Percentiles rank a stretch among this genome's conserved stretches.
Conservation (phyloP, 2,113 vertebrate genomes). For the Pogonocichla stellata region DNA sequence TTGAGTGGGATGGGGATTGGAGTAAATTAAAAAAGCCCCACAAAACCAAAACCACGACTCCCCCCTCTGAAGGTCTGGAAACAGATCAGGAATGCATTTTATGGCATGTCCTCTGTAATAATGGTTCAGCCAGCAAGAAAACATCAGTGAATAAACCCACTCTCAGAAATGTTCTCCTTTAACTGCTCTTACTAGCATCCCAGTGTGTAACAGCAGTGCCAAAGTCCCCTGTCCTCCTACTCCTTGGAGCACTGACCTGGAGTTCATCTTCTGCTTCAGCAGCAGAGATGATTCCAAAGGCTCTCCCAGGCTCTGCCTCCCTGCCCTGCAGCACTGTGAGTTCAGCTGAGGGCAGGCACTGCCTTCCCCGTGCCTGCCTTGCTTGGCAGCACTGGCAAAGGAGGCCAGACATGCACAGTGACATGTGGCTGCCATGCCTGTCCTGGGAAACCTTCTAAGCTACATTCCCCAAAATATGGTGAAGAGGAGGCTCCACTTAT, state of each 20-base stretch:
- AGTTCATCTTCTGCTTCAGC: background rate
- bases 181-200: background rate
- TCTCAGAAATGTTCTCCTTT: background rate
- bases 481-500: background rate
- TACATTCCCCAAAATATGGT: background rate
- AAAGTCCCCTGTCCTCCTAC: background rate
- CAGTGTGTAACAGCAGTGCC: background rate
- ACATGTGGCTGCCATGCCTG: background rate
- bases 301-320: background rate
- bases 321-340: fast-evolving
- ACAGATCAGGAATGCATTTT: background rate
- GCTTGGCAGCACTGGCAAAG: background rate
- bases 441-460: background rate
- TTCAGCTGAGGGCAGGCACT: background rate
- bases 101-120: background rate
- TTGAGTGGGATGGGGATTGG: background rate
- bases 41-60: background rate
- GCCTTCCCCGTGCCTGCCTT: background rate
- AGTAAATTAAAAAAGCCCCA: background rate
- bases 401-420: background rate
- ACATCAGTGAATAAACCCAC: background rate
- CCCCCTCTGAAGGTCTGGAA: background rate
- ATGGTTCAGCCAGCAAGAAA: background rate
- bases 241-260: background rate
- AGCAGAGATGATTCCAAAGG: background rate